Conservation (phyloP, 1,140 invertebrate species). For the Carposina sasakii region DNA sequence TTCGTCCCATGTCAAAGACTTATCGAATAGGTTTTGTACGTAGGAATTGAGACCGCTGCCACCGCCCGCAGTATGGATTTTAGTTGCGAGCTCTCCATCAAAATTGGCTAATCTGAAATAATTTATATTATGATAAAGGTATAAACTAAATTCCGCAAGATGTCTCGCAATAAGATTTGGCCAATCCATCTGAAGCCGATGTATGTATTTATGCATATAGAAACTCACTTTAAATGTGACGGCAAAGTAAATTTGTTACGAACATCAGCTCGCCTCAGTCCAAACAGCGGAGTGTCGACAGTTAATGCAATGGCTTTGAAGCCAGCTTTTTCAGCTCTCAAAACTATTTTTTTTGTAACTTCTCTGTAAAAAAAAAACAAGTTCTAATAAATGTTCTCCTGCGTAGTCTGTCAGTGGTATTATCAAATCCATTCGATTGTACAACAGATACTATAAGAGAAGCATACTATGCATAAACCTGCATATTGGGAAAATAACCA, state of each 20-base stretch:
- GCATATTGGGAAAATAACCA: no score
- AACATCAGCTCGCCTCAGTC: constrained; percentile 84
- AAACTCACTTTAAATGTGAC: constrained; percentile 79
- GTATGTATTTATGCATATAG: no score
- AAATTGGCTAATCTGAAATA: constrained; percentile 84
- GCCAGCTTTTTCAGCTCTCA: constrained; percentile 87
- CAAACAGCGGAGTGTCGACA: constrained; percentile 91
- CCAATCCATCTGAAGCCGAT: no score
- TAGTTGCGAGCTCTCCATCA: constrained; percentile 73
- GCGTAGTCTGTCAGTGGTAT: no score
- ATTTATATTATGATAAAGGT: no score
- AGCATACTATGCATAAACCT: no score
- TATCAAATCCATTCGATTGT: no score
- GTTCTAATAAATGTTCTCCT: no score
- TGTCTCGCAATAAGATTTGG: no score
- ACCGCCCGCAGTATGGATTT: constrained; percentile 71
- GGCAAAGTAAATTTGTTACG: constrained; percentile 90
- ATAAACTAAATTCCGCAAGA: constrained; percentile 20
- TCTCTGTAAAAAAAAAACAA: constrained; percentile 66
- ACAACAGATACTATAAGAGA: no score
- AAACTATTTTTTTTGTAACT: constrained; percentile 82
- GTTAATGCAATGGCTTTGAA: constrained; percentile 93
- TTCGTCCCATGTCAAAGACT: constrained; percentile 87
- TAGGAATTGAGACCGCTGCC: constrained; percentile 85
- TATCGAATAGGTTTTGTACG: constrained; percentile 83